A percentile compares a stretch with the other conserved stretches of the same genome.
Evolutionary conservation across 2,888 invertebrate species (phyloP).

Genomic region (Petrolisthes cinctipes): DNA sequence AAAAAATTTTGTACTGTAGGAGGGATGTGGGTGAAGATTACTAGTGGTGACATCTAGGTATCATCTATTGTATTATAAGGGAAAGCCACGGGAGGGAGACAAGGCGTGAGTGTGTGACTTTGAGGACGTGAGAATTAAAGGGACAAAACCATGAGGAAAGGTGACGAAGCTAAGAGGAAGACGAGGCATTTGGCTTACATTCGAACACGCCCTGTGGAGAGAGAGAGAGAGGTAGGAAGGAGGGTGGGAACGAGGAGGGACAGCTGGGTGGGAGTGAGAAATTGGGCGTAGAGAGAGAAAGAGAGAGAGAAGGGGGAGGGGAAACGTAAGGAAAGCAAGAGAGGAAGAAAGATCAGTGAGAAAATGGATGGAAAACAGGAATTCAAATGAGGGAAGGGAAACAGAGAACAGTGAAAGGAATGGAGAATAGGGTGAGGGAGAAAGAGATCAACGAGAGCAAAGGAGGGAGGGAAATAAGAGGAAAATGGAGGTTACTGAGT

Average conservation of each 20-base stretch:
- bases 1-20: background rate
- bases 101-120: background rate
- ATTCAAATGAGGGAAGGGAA: no score
- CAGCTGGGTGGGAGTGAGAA: background rate
- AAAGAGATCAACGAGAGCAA: background rate
- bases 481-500: background rate
- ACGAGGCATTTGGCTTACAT: background rate
- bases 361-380: no score
- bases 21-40: background rate
- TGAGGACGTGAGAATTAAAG: background rate
- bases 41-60: background rate
- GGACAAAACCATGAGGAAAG: background rate
- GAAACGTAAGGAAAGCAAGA: background rate
- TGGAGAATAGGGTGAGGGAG: background rate
- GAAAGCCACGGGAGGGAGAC: no score
- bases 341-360: background rate
- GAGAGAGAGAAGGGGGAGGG: background rate
- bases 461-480: conserved; percentile 13
- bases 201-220: background rate
- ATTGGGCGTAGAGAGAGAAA: background rate
- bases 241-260: background rate
- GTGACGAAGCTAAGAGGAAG: background rate
- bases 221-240: background rate
- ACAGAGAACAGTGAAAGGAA: background rate
- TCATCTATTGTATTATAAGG: no score